Evolutionary conservation across 1,140 invertebrate genomes (phyloP).

Genomic region (Hypsibius dujardini): DNA sequence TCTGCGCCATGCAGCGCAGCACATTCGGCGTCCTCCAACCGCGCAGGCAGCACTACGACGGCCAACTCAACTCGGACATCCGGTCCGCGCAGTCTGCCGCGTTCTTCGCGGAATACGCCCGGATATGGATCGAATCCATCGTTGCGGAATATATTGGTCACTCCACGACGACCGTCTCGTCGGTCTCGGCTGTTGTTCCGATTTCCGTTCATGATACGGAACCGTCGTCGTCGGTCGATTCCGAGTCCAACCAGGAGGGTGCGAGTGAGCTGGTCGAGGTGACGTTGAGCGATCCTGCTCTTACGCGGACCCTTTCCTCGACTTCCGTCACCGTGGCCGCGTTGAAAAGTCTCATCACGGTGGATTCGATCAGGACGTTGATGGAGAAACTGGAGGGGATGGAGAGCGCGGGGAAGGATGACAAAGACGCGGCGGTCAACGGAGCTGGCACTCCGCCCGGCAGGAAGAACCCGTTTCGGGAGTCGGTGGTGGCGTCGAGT

Average conservation of each 20-base stretch:
- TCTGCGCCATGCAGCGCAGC: background rate
- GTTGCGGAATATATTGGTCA: background rate
- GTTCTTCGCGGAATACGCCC: background rate
- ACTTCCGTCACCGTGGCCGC: too few relatives aligned
- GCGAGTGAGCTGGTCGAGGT: background rate
- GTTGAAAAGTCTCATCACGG: too few relatives aligned
- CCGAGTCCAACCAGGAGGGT: background rate
- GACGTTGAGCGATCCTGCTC: background rate
- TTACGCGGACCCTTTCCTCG: too few relatives aligned
- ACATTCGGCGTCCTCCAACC: background rate
- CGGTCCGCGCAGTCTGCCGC: background rate
- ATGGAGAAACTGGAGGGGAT: too few relatives aligned
- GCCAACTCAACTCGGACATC: background rate
- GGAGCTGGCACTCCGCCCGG: too few relatives aligned
- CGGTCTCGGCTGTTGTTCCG: too few relatives aligned
- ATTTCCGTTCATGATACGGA: too few relatives aligned
- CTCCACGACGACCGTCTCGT: too few relatives aligned
- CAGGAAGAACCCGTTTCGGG: constrained; percentile 6
- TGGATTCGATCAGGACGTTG: too few relatives aligned
- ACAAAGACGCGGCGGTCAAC: too few relatives aligned
- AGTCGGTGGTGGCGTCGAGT: background rate
- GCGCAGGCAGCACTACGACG: background rate
- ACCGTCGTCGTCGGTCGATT: too few relatives aligned
- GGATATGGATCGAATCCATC: background rate
- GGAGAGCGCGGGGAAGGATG: too few relatives aligned